Conservation (phyloP, 2,797 vertebrate species). For the Tenualosa thibaudeaui region DNA sequence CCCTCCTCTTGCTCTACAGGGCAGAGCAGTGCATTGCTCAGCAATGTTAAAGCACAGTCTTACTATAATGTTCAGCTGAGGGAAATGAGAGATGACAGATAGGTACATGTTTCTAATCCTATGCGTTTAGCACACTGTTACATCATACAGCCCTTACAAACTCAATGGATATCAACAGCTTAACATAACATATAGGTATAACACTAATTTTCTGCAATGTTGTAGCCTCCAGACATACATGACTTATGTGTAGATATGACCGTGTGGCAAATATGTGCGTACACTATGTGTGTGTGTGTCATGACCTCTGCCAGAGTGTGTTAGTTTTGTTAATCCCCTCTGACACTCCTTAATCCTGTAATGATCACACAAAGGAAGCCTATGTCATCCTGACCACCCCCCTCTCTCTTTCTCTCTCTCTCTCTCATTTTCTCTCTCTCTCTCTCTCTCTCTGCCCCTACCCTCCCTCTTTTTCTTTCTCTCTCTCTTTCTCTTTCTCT, state of each 20-base stretch:
- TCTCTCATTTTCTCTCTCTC: not conserved
- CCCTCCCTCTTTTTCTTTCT: not conserved
- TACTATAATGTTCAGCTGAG: too few species aligned
- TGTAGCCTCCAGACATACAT: not conserved
- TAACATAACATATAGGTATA: not conserved
- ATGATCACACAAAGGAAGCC: conserved; percentile 51
- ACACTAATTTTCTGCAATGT: not conserved
- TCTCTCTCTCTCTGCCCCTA: not conserved
- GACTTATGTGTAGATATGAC: not conserved
- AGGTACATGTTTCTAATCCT: not conserved
- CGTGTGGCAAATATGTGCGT: not conserved
- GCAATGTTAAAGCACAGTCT: not conserved
- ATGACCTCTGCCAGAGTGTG: conserved; percentile 45
- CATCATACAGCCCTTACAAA: not conserved
- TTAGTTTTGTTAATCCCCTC: conserved; percentile 59
- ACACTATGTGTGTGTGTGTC: conserved; percentile 46
- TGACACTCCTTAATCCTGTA: conserved; percentile 59
- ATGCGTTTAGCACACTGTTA: not conserved
- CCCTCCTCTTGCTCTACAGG: not conserved
- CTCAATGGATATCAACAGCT: not conserved
- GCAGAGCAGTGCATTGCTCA: not conserved
- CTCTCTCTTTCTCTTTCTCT: not conserved
- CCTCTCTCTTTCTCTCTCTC: not conserved
- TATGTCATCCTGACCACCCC: conserved; percentile 39
- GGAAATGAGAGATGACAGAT: not conserved